Conservation (phyloP, 2,888 invertebrate genomes). For the Amphipoea lucens region DNA sequence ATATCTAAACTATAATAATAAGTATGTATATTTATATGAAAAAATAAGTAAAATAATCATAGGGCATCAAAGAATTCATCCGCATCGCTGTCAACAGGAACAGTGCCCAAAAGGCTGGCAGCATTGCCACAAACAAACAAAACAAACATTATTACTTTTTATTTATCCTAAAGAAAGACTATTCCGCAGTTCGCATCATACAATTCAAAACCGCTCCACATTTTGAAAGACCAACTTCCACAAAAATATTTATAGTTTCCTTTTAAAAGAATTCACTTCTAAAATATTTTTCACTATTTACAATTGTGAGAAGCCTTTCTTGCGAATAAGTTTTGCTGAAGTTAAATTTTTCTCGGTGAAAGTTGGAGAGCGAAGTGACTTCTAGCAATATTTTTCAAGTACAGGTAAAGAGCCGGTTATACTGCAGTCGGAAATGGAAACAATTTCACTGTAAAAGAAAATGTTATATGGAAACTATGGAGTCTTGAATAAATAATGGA, state of each 20-base stretch:
- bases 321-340: conserved; percentile 43
- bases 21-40: too few species aligned
- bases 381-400: conserved; percentile 55
- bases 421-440: conserved; percentile 29
- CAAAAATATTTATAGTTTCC: conserved; percentile 36
- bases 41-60: too few species aligned
- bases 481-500: conserved; percentile 18
- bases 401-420: conserved; percentile 24
- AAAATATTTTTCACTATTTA: conserved; percentile 51
- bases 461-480: not conserved
- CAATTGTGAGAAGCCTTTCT: conserved; percentile 43
- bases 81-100: too few species aligned
- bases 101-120: too few species aligned
- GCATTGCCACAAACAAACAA: too few species aligned
- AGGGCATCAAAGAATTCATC: too few species aligned
- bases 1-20: too few species aligned
- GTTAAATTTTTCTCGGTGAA: conserved; percentile 48
- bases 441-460: conserved; percentile 10
- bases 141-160: not conserved
- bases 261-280: conserved; percentile 38
- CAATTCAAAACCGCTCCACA: conserved; percentile 14
- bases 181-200: not conserved
- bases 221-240: conserved; percentile 5
- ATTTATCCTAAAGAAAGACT: not conserved
- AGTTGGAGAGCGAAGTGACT: conserved; percentile 40